A percentile compares a stretch with the other conserved stretches of the same genome.
Conservation (phyloP, 2,888 invertebrate genomes). For the Zonitis immaculata region DNA sequence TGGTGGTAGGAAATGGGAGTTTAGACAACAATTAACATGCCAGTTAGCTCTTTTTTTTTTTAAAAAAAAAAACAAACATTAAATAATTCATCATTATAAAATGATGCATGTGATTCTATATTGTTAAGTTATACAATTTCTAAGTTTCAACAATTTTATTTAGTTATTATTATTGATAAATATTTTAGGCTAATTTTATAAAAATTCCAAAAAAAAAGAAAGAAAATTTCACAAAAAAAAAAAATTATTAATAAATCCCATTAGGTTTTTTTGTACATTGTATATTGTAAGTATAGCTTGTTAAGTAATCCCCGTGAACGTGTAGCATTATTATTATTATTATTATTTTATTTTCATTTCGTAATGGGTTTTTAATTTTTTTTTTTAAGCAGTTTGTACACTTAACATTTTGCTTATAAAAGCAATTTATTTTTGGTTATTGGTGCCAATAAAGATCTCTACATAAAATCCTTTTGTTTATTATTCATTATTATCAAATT, state of each 20-base stretch:
- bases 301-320: constrained; percentile 30
- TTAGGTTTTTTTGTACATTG: constrained; percentile 50
- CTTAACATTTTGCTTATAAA: constrained; percentile 24
- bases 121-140: constrained; percentile 20
- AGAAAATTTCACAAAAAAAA: constrained; percentile 36
- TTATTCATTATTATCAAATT: too few species aligned
- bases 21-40: constrained; percentile 28
- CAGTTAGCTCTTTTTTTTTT: constrained; percentile 25
- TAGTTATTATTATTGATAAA: constrained; percentile 12
- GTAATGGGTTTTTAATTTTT: constrained; percentile 34
- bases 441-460: constrained; percentile 44
- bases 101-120: constrained; percentile 28
- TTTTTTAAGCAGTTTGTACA: constrained; percentile 28
- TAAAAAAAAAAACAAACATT: constrained; percentile 25
- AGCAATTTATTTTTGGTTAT: constrained; percentile 34
- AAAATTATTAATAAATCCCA: constrained; percentile 46
- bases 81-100: constrained; percentile 24
- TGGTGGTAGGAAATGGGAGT: constrained; percentile 40
- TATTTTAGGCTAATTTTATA: constrained; percentile 20
- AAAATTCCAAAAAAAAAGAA: constrained; percentile 26
- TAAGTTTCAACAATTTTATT: constrained; percentile 15
- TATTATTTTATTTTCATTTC: constrained; percentile 26
- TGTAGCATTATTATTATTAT: constrained; percentile 27
- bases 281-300: constrained; percentile 43
- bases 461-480: constrained; percentile 12